Percentiles rank a stretch among this genome's conserved stretches.
Evolutionary conservation across 2,888 invertebrate genomes (phyloP).

Genomic region (Pemphredon lugubris): DNA sequence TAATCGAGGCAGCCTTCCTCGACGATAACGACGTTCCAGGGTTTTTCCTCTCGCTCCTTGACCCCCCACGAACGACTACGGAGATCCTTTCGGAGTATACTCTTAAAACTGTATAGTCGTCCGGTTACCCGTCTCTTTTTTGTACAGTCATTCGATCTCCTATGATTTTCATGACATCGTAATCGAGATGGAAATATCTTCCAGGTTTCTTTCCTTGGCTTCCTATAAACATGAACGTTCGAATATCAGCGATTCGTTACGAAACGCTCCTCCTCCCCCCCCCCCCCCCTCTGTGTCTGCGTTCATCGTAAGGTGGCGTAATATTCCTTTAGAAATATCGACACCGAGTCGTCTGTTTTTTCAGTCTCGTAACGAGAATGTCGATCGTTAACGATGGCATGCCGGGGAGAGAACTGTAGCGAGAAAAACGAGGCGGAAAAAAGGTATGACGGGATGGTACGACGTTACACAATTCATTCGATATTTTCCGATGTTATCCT

Average conservation of each 20-base stretch:
- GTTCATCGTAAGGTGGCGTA: slow-evolving; percentile 3
- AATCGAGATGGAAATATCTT: slow-evolving; percentile 3
- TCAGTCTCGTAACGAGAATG: background rate
- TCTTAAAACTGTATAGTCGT: background rate
- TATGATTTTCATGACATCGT: slow-evolving; percentile 11
- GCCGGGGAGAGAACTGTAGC: background rate
- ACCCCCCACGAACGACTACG: background rate
- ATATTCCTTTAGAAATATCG: background rate
- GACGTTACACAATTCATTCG: slow-evolving; percentile 11
- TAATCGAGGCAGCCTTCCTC: background rate
- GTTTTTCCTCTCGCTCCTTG: background rate
- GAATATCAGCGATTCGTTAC: slow-evolving; percentile 26
- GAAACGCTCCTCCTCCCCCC: background rate
- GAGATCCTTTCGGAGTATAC: background rate
- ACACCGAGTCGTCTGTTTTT: background rate
- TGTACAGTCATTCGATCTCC: slow-evolving; percentile 15
- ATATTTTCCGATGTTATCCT: slow-evolving; percentile 21
- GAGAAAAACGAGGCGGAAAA: background rate
- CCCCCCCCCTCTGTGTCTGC: too few relatives aligned
- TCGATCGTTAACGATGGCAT: background rate
- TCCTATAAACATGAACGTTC: background rate
- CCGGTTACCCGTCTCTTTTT: background rate
- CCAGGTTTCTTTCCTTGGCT: background rate
- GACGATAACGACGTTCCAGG: background rate
- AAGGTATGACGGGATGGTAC: background rate